Conservation (phyloP, 2,797 vertebrate genomes). For the Sparidentex hasta region DNA sequence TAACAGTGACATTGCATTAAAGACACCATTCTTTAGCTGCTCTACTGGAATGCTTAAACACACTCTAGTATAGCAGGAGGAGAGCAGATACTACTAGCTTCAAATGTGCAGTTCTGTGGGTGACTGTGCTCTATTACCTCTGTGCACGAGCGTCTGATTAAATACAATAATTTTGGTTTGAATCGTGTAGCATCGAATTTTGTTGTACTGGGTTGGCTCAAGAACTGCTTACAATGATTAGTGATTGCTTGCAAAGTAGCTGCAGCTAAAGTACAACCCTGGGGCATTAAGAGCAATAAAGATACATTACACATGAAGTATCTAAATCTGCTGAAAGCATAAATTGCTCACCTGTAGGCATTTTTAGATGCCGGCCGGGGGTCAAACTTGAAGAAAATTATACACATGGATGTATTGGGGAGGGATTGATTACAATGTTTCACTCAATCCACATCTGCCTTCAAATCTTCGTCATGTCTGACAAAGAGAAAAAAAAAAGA, state of each 20-base stretch:
- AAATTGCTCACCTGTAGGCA: conserved; percentile 93
- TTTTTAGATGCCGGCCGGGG: conserved; percentile 96
- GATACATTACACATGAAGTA: not conserved
- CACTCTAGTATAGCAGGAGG: not conserved
- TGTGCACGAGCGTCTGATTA: not conserved
- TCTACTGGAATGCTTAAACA: not conserved
- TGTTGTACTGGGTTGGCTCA: not conserved
- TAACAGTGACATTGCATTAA: not conserved
- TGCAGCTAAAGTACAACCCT: not conserved
- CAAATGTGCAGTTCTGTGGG: not conserved
- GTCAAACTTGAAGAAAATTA: conserved; percentile 99
- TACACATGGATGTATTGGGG: conserved; percentile 91
- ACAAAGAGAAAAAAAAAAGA: conserved; percentile 26
- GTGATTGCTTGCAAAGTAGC: not conserved
- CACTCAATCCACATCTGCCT: conserved; percentile 62
- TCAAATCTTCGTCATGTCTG: conserved; percentile 68
- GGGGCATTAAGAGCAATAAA: not conserved
- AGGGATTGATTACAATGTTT: conserved; percentile 47
- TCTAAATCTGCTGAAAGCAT: not conserved
- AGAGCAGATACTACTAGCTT: not conserved
- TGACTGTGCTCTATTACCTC: conserved; percentile 1
- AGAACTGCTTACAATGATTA: not conserved
- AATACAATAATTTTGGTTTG: not conserved
- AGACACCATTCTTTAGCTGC: not conserved
- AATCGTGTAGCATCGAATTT: not conserved